Conservation (phyloP, 2,888 invertebrate species). For the Crossocerus cetratus region DNA sequence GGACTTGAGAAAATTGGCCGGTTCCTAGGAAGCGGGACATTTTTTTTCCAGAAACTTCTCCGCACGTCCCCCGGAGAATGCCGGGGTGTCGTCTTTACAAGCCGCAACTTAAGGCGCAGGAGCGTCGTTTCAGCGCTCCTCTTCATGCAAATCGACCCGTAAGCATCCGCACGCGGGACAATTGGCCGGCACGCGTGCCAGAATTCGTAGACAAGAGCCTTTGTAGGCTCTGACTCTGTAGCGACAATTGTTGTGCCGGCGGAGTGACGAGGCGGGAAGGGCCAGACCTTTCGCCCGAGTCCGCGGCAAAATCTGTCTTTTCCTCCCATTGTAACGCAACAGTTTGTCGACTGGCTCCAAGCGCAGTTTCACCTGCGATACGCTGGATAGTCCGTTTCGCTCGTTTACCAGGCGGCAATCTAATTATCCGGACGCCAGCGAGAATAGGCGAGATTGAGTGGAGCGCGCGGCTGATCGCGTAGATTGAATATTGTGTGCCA, state of each 20-base stretch:
- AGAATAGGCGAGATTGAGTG: background rate
- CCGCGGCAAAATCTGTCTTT: no score
- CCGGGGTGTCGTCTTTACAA: background rate
- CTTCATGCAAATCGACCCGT: no score
- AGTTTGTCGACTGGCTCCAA: no score
- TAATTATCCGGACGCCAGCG: background rate
- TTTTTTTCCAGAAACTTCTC: no score
- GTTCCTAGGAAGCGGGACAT: background rate
- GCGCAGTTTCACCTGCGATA: background rate
- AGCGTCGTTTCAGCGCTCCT: background rate
- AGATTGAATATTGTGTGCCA: conserved; percentile 35
- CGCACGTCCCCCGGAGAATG: background rate
- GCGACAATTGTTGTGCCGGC: background rate
- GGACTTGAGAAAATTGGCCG: background rate
- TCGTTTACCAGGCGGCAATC: background rate
- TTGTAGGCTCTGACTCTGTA: background rate
- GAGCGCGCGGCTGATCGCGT: conserved; percentile 40
- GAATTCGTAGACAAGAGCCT: background rate
- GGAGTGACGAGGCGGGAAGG: no score
- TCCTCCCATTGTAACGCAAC: no score
- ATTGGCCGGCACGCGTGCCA: background rate
- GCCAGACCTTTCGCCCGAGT: no score
- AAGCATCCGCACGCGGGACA: no score
- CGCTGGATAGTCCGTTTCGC: background rate
- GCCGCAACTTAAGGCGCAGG: background rate